Evolutionary conservation across 2,797 vertebrate genomes (phyloP).

Genomic region (Eulemur albifrons): DNA sequence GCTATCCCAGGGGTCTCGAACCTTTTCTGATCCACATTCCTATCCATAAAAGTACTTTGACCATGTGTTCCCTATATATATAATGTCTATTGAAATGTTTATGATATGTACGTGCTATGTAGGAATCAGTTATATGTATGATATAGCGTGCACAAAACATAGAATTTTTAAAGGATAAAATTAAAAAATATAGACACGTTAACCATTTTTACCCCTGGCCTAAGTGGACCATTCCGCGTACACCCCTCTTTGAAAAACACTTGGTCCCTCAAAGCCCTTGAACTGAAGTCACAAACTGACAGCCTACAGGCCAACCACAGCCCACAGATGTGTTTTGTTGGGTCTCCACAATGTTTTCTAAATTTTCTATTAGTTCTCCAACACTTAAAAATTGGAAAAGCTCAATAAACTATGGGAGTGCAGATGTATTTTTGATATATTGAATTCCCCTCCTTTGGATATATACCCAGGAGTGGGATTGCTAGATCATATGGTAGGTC

Average conservation of each 20-base stretch:
- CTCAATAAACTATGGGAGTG: neutral
- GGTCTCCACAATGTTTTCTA: conserved; percentile 52
- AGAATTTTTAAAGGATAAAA: neutral
- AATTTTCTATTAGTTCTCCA: conserved; percentile 54
- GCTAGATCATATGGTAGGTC: too few relatives aligned
- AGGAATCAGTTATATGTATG: neutral
- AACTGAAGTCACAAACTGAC: conserved; percentile 44
- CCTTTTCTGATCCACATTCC: neutral
- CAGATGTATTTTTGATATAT: too few relatives aligned
- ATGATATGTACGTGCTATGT: neutral
- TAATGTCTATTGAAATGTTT: neutral
- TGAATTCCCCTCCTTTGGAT: too few relatives aligned
- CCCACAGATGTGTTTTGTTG: conserved; percentile 60
- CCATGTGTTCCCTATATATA: neutral
- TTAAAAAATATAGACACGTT: neutral
- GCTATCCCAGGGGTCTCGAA: neutral
- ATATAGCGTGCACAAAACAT: neutral
- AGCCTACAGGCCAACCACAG: neutral
- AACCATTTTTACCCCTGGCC: neutral
- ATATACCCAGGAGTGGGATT: too few relatives aligned
- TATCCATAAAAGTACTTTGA: neutral
- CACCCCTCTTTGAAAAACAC: neutral
- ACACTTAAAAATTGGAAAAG: conserved; percentile 52
- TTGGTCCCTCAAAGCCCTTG: conserved; percentile 46
- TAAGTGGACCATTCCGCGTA: neutral